Percentiles rank a stretch among this genome's conserved stretches.
Conservation (phyloP, 1,140 invertebrate genomes). For the Globodera rostochiensis region DNA sequence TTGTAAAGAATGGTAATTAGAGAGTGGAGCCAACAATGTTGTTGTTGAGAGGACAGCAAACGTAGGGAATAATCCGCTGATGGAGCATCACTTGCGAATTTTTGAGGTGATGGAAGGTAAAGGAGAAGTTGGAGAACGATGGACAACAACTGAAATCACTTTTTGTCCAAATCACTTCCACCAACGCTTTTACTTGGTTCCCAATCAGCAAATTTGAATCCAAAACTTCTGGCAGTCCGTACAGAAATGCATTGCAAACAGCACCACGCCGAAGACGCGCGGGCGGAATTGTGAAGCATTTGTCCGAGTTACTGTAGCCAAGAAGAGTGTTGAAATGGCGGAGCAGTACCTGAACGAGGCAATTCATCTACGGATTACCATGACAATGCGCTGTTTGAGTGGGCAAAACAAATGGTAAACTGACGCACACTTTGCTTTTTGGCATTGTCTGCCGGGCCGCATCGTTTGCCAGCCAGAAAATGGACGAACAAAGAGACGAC, state of each 20-base stretch:
- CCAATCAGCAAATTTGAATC: slow-evolving; percentile 70
- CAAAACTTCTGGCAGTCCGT: slow-evolving; percentile 77
- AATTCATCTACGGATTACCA: too few species aligned
- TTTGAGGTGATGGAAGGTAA: slow-evolving; percentile 80
- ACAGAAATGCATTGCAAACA: slow-evolving; percentile 81
- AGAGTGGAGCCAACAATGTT: slow-evolving; percentile 87
- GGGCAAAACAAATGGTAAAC: not conserved
- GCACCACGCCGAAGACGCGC: slow-evolving; percentile 46
- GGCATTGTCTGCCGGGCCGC: slow-evolving; percentile 70
- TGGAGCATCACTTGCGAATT: slow-evolving; percentile 69
- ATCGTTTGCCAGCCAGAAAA: slow-evolving; percentile 68
- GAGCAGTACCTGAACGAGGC: slow-evolving; percentile 74
- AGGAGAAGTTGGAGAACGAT: slow-evolving; percentile 83
- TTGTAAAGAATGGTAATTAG: slow-evolving; percentile 94
- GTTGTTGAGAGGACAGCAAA: slow-evolving; percentile 80
- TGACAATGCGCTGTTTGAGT: too few species aligned
- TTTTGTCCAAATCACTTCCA: slow-evolving; percentile 66
- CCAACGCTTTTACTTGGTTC: slow-evolving; percentile 77
- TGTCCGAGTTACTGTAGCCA: slow-evolving; percentile 88
- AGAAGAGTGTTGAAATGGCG: slow-evolving; percentile 88
- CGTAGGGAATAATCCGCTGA: slow-evolving; percentile 80
- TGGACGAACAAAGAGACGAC: slow-evolving; percentile 94
- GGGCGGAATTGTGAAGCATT: slow-evolving; percentile 85
- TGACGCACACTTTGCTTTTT: slow-evolving; percentile 70
- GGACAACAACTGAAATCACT: slow-evolving; percentile 74